Conservation (phyloP, 2,888 invertebrate species). For the Drosophila setosimentum region DNA sequence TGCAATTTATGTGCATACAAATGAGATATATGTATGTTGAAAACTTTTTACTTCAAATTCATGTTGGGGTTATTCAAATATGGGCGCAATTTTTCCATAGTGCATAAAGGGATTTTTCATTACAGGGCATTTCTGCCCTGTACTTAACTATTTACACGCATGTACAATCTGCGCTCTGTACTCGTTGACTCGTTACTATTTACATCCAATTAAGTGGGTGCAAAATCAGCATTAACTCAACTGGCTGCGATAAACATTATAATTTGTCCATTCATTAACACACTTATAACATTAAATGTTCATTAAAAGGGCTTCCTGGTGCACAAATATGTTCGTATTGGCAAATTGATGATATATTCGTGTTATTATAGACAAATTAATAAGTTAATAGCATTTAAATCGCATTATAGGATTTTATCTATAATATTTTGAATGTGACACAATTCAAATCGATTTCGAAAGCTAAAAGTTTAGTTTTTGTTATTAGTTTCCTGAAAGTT, state of each 20-base stretch:
- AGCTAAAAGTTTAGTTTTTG: no score
- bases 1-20: constrained; percentile 71
- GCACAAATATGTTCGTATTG: neutral
- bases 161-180: neutral
- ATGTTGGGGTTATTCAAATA: constrained; percentile 41
- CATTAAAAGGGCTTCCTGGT: constrained; percentile 27
- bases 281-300: constrained; percentile 25
- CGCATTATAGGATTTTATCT: neutral
- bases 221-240: constrained; percentile 29
- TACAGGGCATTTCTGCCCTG: constrained; percentile 24
- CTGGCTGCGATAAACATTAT: constrained; percentile 22
- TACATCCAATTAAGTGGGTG: constrained; percentile 35
- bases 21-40: constrained; percentile 34
- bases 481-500: neutral
- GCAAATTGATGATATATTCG: neutral
- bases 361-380: neutral
- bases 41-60: constrained; percentile 52
- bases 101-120: constrained; percentile 29
- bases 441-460: no score
- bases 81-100: constrained; percentile 10
- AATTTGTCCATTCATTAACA: constrained; percentile 27
- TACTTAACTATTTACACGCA: constrained; percentile 4
- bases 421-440: neutral
- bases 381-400: neutral
- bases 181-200: constrained; percentile 17